Evolutionary conservation across 2,797 vertebrate genomes (phyloP), one percentile per base, ranked within the genome.

Genomic region (Gorsachius magnificus): DNA sequence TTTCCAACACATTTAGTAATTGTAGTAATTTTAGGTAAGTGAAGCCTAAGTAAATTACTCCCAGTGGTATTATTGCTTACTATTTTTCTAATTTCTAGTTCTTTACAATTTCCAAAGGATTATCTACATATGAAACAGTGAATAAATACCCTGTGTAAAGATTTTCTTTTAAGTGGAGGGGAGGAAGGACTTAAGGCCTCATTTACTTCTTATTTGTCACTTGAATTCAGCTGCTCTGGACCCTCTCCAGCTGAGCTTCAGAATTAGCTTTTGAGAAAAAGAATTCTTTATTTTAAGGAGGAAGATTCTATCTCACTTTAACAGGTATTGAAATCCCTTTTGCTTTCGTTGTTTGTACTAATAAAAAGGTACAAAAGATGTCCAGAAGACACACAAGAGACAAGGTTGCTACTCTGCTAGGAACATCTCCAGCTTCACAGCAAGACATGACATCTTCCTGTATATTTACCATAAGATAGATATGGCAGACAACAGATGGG

Each of bases 21-120:
- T 96, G 70, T 83, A 94, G 83, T 96, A 87, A 96, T 95, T 97
- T 96, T 83, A 94, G 79, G 63, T 89, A 77, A 74, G 69, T 54
- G 77, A 88, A 81, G 50, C 45, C 68, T 72, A 87, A 90, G 91
- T 74, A 82, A 92, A 92, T 94, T 25, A 93, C 61, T 94, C 94
- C 25, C 69, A 61, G 82, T 88, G 66, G 81, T 88, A 74, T 90
- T 93, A 90, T 81, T 93, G 70, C 79, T 83, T 77, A 72, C 70
- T 93, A 81, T 95, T 96, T 96, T 84, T 92, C 78, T 96, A 86
- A 94, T 95, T 94, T 93, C 83, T 91, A 94, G 51, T 94, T 95
- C 74, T 48, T 96, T 75, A 65, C 82, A 43, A 79, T 89, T 95
- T 91, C 29, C 80, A 54, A 85, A 93, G 78, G 80, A 88, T 95